Percentiles rank a stretch among this genome's conserved stretches.
These are phyloP conservation scores for Exocentrus adspersus DNA, from an alignment of 2,888 invertebrate genomes.

Conservation along the genomic window DNA sequence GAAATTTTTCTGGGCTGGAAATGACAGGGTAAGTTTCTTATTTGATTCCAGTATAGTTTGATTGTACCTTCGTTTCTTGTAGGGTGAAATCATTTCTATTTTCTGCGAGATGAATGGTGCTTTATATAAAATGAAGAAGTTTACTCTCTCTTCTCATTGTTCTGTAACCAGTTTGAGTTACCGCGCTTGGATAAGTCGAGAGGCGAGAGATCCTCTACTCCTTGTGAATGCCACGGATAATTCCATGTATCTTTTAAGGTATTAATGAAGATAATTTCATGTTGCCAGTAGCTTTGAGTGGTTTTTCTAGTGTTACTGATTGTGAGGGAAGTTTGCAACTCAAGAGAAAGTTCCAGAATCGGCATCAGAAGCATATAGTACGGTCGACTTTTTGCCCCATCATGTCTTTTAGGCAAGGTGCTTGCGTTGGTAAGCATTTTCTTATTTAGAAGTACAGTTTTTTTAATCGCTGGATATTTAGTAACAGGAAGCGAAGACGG, in stretches of 20 bases:
- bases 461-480: too few species aligned
- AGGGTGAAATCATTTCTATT: conserved; percentile 60
- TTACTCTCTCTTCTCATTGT: conserved; percentile 53
- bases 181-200: conserved; percentile 84
- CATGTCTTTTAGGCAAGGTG: conserved; percentile 84
- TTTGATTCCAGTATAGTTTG: too few species aligned
- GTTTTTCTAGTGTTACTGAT: conserved; percentile 68
- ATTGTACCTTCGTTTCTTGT: too few species aligned
- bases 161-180: conserved; percentile 79
- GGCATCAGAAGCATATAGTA: conserved; percentile 70
- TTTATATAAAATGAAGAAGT: conserved; percentile 53
- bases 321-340: conserved; percentile 74
- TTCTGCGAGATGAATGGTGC: conserved; percentile 58
- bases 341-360: conserved; percentile 73
- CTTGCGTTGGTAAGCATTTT: conserved; percentile 79
- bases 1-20: conserved; percentile 83
- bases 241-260: conserved; percentile 73
- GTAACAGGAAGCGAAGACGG: conserved; percentile 84
- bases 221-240: conserved; percentile 83
- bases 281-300: background rate
- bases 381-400: conserved; percentile 86
- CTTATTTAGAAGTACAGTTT: too few species aligned
- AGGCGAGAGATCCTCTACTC: conserved; percentile 72
- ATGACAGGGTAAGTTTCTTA: conserved; percentile 69
- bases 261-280: too few species aligned